Conservation (phyloP, 2,888 invertebrate genomes). For the Meghimatium bilineatum region DNA sequence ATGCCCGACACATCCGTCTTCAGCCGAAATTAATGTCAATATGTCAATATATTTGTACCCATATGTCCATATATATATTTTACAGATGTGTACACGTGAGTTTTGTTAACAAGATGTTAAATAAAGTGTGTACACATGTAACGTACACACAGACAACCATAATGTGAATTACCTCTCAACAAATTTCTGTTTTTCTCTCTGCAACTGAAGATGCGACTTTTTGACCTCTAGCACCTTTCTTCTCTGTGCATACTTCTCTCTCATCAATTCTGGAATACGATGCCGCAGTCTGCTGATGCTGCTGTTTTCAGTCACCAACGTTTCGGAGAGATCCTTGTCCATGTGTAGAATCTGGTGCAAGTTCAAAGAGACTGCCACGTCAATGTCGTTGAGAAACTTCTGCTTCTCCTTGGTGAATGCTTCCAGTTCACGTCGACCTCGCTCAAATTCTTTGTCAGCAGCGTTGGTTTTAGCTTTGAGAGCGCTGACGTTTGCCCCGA, state of each 20-base stretch:
- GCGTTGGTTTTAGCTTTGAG: conserved; percentile 14
- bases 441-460: conserved; percentile 32
- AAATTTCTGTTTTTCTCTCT: conserved; percentile 24
- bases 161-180: background rate
- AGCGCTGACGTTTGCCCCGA: background rate
- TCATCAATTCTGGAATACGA: conserved; percentile 40
- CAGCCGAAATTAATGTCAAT: too few species aligned
- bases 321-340: conserved; percentile 22
- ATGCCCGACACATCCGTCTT: too few species aligned
- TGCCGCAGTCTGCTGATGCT: conserved; percentile 32
- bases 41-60: too few species aligned
- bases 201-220: conserved; percentile 12
- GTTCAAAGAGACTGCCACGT: conserved; percentile 25
- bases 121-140: too few species aligned
- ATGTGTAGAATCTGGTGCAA: conserved; percentile 39
- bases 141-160: background rate
- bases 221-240: conserved; percentile 22
- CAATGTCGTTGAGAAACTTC: conserved; percentile 31
- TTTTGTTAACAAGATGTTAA: too few species aligned
- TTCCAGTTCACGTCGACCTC: conserved; percentile 13
- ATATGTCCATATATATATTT: too few species aligned
- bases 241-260: conserved; percentile 30
- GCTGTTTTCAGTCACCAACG: conserved; percentile 10
- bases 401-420: conserved; percentile 41
- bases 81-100: too few species aligned